Percentiles rank a stretch among this genome's conserved stretches.
phyloP scores from a whole-genome alignment of 92 coral and sea anemone genomes.

The Nematostella vectensis region DNA sequence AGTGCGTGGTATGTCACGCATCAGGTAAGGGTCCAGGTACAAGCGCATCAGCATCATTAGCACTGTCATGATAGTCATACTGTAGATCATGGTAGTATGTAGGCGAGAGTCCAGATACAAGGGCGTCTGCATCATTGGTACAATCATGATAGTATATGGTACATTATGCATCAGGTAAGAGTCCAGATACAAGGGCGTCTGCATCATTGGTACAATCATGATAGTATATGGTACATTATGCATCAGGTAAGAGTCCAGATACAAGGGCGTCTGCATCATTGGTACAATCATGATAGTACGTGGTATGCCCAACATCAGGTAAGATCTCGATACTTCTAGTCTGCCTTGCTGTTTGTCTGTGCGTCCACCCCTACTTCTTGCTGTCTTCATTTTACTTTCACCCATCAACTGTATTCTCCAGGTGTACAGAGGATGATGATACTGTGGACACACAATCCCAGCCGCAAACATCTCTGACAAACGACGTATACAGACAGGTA shows the following conservation, averaged over 20 bases:
- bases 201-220: slow-evolving; percentile 96
- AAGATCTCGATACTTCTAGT: too few relatives aligned
- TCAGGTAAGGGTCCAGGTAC: slow-evolving; percentile 62
- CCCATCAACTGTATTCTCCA: too few relatives aligned
- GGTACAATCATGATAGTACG: slow-evolving; percentile 96
- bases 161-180: neutral
- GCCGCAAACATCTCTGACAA: slow-evolving; percentile 37
- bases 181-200: slow-evolving; percentile 91
- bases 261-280: slow-evolving; percentile 88
- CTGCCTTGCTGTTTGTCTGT: too few relatives aligned
- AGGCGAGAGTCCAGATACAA: too few relatives aligned
- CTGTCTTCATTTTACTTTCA: too few relatives aligned
- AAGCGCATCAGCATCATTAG: too few relatives aligned
- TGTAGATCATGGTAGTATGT: neutral
- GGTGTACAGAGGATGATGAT: slow-evolving; percentile 49
- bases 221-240: slow-evolving; percentile 83
- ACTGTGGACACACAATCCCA: slow-evolving; percentile 58
- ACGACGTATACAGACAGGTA: slow-evolving; percentile 71
- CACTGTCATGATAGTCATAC: neutral
- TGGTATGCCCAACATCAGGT: slow-evolving; percentile 86
- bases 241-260: slow-evolving; percentile 87
- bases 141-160: neutral
- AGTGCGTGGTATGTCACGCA: slow-evolving; percentile 82
- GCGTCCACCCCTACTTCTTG: too few relatives aligned
- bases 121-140: too few relatives aligned